Percentiles rank a stretch among this genome's conserved stretches.
phyloP scores from a whole-genome alignment of 2,888 invertebrate genomes.

The Acrocyrtus sp. region DNA sequence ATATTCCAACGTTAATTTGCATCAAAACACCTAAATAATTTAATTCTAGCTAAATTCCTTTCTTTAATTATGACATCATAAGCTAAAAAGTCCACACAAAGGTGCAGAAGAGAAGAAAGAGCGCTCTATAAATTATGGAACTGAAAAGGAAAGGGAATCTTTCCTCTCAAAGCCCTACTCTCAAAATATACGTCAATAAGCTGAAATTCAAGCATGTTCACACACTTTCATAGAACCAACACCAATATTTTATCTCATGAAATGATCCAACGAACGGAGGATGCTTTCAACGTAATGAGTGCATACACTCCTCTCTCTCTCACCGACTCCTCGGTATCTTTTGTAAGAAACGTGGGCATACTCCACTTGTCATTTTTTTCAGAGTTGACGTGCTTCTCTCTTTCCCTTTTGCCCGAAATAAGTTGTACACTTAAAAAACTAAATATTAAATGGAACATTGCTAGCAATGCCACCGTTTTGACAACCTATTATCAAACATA shows the following conservation, averaged over 20 bases:
- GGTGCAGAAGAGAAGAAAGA: constrained; percentile 8
- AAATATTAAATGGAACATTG: constrained; percentile 36
- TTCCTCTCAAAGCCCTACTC: no score
- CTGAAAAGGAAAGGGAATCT: constrained; percentile 3
- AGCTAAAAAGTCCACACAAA: neutral
- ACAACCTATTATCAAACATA: constrained; percentile 54
- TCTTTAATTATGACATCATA: no score
- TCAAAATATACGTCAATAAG: no score
- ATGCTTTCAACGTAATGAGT: constrained; percentile 45
- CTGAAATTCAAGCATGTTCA: no score
- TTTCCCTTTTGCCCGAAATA: neutral
- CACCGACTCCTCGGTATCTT: constrained; percentile 24
- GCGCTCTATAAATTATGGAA: neutral
- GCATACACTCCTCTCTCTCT: neutral
- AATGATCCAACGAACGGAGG: constrained; percentile 25
- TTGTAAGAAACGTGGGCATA: constrained; percentile 25
- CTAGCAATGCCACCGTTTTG: constrained; percentile 37
- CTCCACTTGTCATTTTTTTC: constrained; percentile 39
- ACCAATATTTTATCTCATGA: constrained; percentile 20
- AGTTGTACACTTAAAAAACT: constrained; percentile 1
- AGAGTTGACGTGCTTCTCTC: neutral
- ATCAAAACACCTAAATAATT: no score
- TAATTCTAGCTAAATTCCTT: no score
- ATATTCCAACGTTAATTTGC: neutral
- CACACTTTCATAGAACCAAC: no score